Evolutionary conservation across 2,888 invertebrate genomes (phyloP).

Genomic region (Drosophila subquinaria): DNA sequence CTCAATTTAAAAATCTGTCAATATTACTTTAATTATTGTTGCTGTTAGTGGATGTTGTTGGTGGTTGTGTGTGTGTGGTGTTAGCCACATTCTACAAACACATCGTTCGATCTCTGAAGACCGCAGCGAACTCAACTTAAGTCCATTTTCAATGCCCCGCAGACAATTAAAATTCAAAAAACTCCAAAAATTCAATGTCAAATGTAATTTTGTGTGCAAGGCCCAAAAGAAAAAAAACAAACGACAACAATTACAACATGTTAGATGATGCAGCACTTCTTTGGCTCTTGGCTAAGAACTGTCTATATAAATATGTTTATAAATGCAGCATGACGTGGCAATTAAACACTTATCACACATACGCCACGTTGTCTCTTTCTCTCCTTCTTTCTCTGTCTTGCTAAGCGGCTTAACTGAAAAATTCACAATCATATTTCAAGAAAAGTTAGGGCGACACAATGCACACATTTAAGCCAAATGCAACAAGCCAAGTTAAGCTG

Average conservation of each 20-base stretch:
- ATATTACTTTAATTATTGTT: conserved; percentile 47
- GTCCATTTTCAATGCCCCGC: conserved; percentile 65
- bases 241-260: conserved; percentile 60
- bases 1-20: conserved; percentile 66
- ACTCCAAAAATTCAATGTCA: conserved; percentile 55
- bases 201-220: conserved; percentile 54
- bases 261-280: conserved; percentile 53
- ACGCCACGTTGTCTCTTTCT: conserved; percentile 37
- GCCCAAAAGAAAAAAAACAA: conserved; percentile 16
- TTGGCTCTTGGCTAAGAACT: conserved; percentile 18
- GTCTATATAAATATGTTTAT: neutral
- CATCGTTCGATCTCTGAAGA: conserved; percentile 16
- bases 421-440: conserved; percentile 25
- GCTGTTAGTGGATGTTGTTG: conserved; percentile 9
- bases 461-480: conserved; percentile 64
- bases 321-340: conserved; percentile 60
- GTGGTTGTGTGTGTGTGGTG: conserved; percentile 1
- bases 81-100: conserved; percentile 69
- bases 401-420: conserved; percentile 53
- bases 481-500: conserved; percentile 67
- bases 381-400: conserved; percentile 12
- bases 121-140: conserved; percentile 30
- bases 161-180: conserved; percentile 29
- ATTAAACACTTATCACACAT: conserved; percentile 68
- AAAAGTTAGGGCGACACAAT: conserved; percentile 4